Conservation (phyloP, 35 echinoderm and acorn worm genomes). For the Hemicentrotus pulcherrimus region DNA sequence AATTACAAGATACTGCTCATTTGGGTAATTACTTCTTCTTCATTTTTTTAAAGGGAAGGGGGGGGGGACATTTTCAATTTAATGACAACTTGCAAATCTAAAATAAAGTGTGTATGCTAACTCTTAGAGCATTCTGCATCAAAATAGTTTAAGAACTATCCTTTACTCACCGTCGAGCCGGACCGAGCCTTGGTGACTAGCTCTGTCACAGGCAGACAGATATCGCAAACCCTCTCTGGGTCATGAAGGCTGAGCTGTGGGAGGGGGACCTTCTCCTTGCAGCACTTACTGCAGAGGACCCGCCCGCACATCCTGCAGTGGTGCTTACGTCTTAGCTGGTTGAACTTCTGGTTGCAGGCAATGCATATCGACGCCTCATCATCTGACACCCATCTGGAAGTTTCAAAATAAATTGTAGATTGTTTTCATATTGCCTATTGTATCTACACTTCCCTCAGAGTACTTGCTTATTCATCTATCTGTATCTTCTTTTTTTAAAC, state of each 20-base stretch:
- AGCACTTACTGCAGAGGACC: slow-evolving; percentile 94
- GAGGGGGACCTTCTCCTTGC: slow-evolving; percentile 93
- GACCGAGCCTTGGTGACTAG: slow-evolving; percentile 92
- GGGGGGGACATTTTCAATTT: no score
- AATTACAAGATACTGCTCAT: no score
- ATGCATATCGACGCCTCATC: slow-evolving; percentile 81
- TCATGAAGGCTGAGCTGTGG: slow-evolving; percentile 87
- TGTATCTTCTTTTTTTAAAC: no score
- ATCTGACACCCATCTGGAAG: slow-evolving; percentile 84
- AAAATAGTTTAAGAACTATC: no score
- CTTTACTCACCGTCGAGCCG: slow-evolving; percentile 52
- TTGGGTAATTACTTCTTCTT: no score
- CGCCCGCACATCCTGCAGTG: slow-evolving; percentile 92
- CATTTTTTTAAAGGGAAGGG: no score
- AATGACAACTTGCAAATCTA: no score
- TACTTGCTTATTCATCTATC: no score
- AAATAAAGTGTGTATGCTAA: no score
- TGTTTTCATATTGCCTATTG: no score
- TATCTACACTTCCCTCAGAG: no score
- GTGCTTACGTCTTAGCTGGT: slow-evolving; percentile 83
- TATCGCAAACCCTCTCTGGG: slow-evolving; percentile 92
- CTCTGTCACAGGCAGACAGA: slow-evolving; percentile 85
- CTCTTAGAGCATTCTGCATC: no score
- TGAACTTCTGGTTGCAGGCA: slow-evolving; percentile 86
- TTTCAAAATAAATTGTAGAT: neutral